Evolutionary conservation across 2,888 invertebrate species (phyloP).

Genomic region (Epiblema foenella): DNA sequence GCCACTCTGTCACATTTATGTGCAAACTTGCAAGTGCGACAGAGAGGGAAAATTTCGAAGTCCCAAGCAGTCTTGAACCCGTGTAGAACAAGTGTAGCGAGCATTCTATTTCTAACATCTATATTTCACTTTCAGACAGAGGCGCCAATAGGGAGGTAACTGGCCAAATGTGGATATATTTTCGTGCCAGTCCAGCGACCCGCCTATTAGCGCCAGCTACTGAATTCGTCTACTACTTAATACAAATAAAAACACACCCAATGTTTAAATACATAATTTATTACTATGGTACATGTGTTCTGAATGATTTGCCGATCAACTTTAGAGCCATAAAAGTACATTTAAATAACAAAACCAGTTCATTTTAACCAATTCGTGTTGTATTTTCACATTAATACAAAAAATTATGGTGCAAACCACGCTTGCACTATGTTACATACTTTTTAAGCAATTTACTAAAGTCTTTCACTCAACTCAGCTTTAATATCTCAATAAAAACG

Average conservation of each 20-base stretch:
- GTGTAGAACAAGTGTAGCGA: too few relatives aligned
- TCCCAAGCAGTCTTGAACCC: too few relatives aligned
- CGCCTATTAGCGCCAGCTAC: too few relatives aligned
- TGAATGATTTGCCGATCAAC: conserved; percentile 70
- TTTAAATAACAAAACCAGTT: conserved; percentile 50
- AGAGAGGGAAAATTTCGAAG: too few relatives aligned
- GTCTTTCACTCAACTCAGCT: conserved; percentile 63
- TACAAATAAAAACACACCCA: conserved; percentile 50
- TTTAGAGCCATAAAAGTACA: conserved; percentile 52
- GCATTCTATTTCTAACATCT: too few relatives aligned
- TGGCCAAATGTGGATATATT: too few relatives aligned
- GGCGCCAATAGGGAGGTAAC: too few relatives aligned
- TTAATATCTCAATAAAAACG: conserved; percentile 74
- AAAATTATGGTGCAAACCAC: conserved; percentile 56
- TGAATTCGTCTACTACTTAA: too few relatives aligned
- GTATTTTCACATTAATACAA: conserved; percentile 47
- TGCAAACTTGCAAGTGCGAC: too few relatives aligned
- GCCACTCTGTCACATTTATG: too few relatives aligned
- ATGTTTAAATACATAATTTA: conserved; percentile 84
- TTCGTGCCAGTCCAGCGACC: too few relatives aligned
- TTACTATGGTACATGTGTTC: conserved; percentile 82
- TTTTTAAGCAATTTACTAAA: conserved; percentile 62
- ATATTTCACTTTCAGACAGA: too few relatives aligned
- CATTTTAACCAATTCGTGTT: conserved; percentile 46
- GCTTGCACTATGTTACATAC: conserved; percentile 56